Evolutionary conservation across 2,888 invertebrate genomes (phyloP).

Genomic region (Adela reaumurella): DNA sequence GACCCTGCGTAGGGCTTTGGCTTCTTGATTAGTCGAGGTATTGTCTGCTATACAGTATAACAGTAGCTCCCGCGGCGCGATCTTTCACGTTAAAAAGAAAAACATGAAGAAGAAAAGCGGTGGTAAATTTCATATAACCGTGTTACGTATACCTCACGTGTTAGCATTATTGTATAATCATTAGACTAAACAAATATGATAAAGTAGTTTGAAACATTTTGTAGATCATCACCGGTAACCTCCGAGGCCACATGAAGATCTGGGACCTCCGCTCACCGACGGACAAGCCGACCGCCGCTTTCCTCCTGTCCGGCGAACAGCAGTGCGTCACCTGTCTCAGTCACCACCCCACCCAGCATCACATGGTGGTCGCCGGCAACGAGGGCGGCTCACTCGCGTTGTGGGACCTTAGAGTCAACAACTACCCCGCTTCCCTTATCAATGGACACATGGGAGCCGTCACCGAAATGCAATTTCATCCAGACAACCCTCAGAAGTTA

Average conservation of each 20-base stretch:
- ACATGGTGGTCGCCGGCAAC: constrained; percentile 78
- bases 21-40: too few species aligned
- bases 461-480: constrained; percentile 86
- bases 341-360: constrained; percentile 84
- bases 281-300: constrained; percentile 64
- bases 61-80: too few species aligned
- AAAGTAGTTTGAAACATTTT: too few species aligned
- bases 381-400: constrained; percentile 84
- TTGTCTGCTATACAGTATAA: too few species aligned
- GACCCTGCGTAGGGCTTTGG: too few species aligned
- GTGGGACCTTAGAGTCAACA: constrained; percentile 85
- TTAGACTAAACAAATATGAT: too few species aligned
- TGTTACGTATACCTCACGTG: too few species aligned
- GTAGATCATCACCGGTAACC: constrained; percentile 77
- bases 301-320: constrained; percentile 72
- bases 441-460: constrained; percentile 74
- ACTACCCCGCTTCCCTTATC: constrained; percentile 76
- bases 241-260: constrained; percentile 86
- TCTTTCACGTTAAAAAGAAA: too few species aligned
- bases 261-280: constrained; percentile 73
- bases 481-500: constrained; percentile 77
- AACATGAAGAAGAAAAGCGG: too few species aligned
- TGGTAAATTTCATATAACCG: too few species aligned
- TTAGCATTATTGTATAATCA: too few species aligned
- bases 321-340: constrained; percentile 72